phyloP scores from a whole-genome alignment of 2,113 vertebrate species.

The Lepus europaeus region DNA sequence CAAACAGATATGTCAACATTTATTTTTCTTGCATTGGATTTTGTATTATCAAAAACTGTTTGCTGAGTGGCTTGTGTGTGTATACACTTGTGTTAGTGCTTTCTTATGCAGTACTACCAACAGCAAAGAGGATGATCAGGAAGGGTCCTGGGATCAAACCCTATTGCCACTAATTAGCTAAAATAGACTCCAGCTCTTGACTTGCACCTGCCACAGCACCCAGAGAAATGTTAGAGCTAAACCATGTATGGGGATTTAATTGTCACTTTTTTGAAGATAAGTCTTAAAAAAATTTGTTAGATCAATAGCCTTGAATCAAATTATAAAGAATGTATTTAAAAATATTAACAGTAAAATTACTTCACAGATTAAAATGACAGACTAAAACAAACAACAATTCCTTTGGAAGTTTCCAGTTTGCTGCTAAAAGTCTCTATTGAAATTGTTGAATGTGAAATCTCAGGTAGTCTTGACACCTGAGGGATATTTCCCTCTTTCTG shows the following conservation, averaged over 20 bases:
- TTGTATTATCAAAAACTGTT: neutral
- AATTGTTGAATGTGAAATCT: conserved; percentile 1
- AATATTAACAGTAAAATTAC: neutral
- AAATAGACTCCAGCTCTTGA: neutral
- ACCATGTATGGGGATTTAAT: neutral
- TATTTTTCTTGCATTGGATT: conserved; percentile 26
- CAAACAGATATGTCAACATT: neutral
- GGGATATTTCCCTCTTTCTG: neutral
- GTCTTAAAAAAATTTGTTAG: neutral
- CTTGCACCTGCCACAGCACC: neutral
- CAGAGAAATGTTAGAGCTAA: neutral
- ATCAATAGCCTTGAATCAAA: conserved; percentile 14
- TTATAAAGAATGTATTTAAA: conserved; percentile 39
- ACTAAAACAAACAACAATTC: neutral
- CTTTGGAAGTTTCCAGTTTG: conserved; percentile 7
- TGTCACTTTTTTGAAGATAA: neutral
- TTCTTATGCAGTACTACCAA: neutral
- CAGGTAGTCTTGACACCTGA: neutral
- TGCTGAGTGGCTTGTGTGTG: neutral
- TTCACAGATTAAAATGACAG: conserved; percentile 25
- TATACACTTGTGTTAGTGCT: neutral
- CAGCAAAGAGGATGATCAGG: neutral
- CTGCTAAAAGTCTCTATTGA: conserved; percentile 19
- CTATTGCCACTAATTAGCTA: neutral
- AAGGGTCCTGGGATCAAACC: neutral